Conservation (phyloP, 2,888 invertebrate genomes). For the Zygogramma bicolorata region DNA sequence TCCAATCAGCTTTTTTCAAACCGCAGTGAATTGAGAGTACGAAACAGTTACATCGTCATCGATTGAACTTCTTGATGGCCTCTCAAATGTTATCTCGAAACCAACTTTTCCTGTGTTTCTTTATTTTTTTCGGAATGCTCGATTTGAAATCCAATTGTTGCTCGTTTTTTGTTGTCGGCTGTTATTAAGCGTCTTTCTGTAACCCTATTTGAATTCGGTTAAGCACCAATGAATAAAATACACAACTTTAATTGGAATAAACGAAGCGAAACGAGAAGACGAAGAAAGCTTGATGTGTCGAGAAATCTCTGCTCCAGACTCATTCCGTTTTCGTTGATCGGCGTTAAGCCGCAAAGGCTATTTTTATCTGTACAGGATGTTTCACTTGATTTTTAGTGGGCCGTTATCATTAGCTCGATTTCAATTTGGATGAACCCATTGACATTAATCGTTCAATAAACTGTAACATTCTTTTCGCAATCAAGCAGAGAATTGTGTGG, state of each 20-base stretch:
- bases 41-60: not conserved
- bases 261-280: conserved; percentile 24
- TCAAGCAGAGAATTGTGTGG: no score
- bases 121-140: conserved; percentile 9
- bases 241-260: conserved; percentile 38
- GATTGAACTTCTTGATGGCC: conserved; percentile 5
- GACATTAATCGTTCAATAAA: not conserved
- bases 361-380: conserved; percentile 30
- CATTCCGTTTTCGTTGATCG: conserved; percentile 16
- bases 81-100: not conserved
- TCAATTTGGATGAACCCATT: not conserved
- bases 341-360: conserved; percentile 22
- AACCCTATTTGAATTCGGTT: conserved; percentile 37
- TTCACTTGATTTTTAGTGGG: not conserved
- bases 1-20: not conserved
- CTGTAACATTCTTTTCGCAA: no score
- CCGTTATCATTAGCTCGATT: not conserved
- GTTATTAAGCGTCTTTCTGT: conserved; percentile 25
- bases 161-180: conserved; percentile 15
- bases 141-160: conserved; percentile 4
- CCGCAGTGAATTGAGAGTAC: not conserved
- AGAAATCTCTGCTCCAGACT: conserved; percentile 1
- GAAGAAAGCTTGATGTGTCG: conserved; percentile 14
- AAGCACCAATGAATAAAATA: conserved; percentile 40
- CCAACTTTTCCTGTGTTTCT: not conserved